Conservation (phyloP, 2,113 vertebrate species). For the Silurus asotus region DNA sequence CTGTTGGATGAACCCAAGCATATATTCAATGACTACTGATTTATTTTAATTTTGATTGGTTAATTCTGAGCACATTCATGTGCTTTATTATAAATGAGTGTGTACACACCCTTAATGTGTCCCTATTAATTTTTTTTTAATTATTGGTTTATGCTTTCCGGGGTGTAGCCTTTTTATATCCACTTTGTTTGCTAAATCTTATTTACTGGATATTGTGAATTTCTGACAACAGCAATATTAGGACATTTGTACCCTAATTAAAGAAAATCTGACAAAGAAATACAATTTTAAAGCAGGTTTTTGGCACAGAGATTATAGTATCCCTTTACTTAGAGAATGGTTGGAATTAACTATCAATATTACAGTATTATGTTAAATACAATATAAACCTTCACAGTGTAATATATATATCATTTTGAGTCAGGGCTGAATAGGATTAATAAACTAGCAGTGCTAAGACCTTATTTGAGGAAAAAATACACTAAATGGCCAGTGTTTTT, state of each 20-base stretch:
- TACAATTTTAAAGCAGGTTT: not conserved
- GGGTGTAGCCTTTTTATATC: not conserved
- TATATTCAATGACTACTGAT: no score
- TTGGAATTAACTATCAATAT: no score
- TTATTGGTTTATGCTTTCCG: not conserved
- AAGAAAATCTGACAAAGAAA: not conserved
- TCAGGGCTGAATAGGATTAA: not conserved
- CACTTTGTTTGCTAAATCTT: not conserved
- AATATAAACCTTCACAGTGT: not conserved
- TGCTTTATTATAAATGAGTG: not conserved
- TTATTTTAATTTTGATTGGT: not conserved
- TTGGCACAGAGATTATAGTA: not conserved
- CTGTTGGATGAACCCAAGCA: not conserved
- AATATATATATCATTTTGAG: not conserved
- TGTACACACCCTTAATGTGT: not conserved
- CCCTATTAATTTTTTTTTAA: no score
- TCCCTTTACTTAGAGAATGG: not conserved
- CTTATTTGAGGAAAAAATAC: not conserved
- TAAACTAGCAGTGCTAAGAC: not conserved
- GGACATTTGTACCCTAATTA: not conserved
- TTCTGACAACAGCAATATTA: not conserved
- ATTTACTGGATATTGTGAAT: not conserved
- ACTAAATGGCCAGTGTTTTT: not conserved
- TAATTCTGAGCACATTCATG: not conserved
- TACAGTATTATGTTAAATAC: not conserved